Percentiles rank a stretch among this genome's conserved stretches.
Evolutionary conservation across 2,113 vertebrate species (phyloP).

Genomic region (Oxyruncus cristatus): DNA sequence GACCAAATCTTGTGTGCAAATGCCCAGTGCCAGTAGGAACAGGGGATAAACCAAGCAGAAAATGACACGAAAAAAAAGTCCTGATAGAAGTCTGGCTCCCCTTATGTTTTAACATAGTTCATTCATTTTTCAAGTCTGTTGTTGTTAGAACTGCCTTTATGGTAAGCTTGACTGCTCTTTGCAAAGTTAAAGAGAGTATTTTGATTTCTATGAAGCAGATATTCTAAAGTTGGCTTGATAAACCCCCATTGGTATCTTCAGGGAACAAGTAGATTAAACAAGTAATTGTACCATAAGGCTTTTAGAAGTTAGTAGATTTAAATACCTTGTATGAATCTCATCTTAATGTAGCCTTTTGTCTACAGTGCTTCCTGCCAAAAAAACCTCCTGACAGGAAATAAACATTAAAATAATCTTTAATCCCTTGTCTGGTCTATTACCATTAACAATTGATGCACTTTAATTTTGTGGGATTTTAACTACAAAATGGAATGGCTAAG

Average conservation of each 20-base stretch:
- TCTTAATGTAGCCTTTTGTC: conserved; percentile 74
- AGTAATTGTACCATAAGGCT: conserved; percentile 80
- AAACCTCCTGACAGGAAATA: conserved; percentile 82
- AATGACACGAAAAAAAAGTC: neutral
- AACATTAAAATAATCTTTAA: conserved; percentile 87
- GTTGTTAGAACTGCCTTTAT: neutral
- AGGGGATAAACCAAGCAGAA: neutral
- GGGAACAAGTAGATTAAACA: conserved; percentile 80
- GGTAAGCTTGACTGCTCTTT: neutral
- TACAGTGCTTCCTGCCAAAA: conserved; percentile 76
- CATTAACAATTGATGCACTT: conserved; percentile 86
- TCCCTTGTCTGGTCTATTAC: conserved; percentile 82
- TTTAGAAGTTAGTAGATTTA: conserved; percentile 79
- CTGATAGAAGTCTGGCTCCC: neutral
- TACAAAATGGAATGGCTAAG: conserved; percentile 85
- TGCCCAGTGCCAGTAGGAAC: neutral
- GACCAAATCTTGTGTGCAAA: neutral
- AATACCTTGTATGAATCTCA: conserved; percentile 73
- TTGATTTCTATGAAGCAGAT: conserved; percentile 48
- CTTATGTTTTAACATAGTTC: neutral
- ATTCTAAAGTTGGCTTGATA: conserved; percentile 60
- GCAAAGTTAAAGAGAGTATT: neutral
- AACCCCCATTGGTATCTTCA: conserved; percentile 64
- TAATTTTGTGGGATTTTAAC: conserved; percentile 86
- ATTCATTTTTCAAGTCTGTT: neutral